Evolutionary conservation across 2,113 vertebrate genomes (phyloP), one percentile per base, ranked within the genome.

Genomic region (Entelurus aequoreus): DNA sequence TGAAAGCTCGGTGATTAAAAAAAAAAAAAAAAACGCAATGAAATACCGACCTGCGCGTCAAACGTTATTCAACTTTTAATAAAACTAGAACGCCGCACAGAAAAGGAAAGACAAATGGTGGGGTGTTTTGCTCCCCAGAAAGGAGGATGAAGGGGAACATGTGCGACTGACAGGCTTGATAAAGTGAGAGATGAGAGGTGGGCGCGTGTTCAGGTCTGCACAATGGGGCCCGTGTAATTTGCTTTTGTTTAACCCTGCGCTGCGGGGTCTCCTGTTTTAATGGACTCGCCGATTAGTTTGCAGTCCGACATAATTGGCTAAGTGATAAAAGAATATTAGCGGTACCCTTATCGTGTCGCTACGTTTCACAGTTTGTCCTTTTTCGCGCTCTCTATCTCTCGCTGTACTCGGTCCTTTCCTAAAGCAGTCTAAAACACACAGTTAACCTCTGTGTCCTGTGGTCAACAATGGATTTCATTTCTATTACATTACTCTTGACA

Each of bases 221-320:
- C 54, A 55, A 62, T 54, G 49, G 63, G 55, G 67, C 86, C 86
- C 28, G 28, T 28, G 28, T 80, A 84, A 87, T 88, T 88, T 88
- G 83, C 84, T 84, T 84, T 89, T 84, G 80, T 88, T 89, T 87
- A 86, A 89, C 87, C 87, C 76, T 69, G 72, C 82, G 70, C 81
- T 77, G 82, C 74, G 74, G 80, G 88, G 84, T 87, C 85, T 83
- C 81, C 80, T 81, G 78, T 85, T 87, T 85, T 88, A 88, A 91
- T 87, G 69, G 85, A 89, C 79, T 84, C 82, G 82, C 77, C 86
- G 81, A 89, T 90, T 88, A 86, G 81, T 87, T 87, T 84, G 60
- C 85, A 86, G 82, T 85, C 80, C 76, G 51, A 72, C 72, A 37
- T 89, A 89, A 90, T 88, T 86, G 81, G 83, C 77, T 88, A 84